These are phyloP conservation scores for Theonella swinhoei DNA, from an alignment of 37 sponge, comb jelly and placozoan species.

Conservation along the genomic window DNA sequence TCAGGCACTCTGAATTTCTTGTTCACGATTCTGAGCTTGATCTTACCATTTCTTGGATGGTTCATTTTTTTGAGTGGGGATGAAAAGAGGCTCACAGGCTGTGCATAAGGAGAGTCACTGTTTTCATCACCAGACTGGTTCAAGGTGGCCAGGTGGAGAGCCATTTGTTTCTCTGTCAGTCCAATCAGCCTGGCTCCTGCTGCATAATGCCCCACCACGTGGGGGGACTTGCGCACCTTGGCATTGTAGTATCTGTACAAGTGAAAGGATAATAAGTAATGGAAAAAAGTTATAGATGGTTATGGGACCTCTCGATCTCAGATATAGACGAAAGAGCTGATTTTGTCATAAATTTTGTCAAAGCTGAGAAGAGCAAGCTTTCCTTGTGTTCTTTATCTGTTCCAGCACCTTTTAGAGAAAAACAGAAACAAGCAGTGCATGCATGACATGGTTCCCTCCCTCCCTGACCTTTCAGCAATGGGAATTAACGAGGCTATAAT, in stretches of 20 bases:
- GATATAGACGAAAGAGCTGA: slow-evolving; percentile 69
- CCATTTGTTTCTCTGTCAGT: slow-evolving; percentile 78
- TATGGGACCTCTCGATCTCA: slow-evolving; percentile 58
- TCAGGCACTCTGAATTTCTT: background rate
- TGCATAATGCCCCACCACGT: slow-evolving; percentile 83
- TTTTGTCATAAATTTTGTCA: slow-evolving; percentile 63
- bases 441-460: too few relatives aligned
- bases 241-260: slow-evolving; percentile 51
- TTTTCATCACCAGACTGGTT: slow-evolving; percentile 37
- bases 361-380: slow-evolving; percentile 44
- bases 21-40: slow-evolving; percentile 36
- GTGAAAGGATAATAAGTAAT: background rate
- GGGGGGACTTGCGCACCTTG: slow-evolving; percentile 78
- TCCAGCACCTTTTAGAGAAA: background rate
- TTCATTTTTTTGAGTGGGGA: background rate
- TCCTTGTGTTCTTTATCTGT: slow-evolving; percentile 17
- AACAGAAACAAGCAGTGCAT: too few relatives aligned
- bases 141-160: slow-evolving; percentile 63
- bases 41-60: slow-evolving; percentile 42
- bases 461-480: too few relatives aligned
- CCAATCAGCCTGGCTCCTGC: slow-evolving; percentile 78
- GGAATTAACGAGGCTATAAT: too few relatives aligned
- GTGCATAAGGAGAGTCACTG: slow-evolving; percentile 79
- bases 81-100: slow-evolving; percentile 50
- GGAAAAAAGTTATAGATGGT: background rate